Conservation (phyloP, 2,113 vertebrate species). For the Thamnaconus septentrionalis region DNA sequence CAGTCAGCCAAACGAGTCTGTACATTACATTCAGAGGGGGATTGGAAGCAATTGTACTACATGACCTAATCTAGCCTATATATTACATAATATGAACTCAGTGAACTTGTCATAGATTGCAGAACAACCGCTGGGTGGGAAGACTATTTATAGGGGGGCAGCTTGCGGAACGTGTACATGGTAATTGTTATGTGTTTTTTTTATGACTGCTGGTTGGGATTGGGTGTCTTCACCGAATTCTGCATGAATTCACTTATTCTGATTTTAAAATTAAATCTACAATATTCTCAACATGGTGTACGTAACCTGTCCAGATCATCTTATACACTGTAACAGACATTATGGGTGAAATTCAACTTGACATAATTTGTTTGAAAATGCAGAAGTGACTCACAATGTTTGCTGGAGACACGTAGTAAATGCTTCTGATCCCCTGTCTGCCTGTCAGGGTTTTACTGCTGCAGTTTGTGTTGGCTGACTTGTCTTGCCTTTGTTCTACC, state of each 20-base stretch:
- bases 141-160: neutral
- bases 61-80: slow-evolving; percentile 28
- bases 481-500: slow-evolving; percentile 1
- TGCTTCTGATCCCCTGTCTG: neutral
- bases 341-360: neutral
- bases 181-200: neutral
- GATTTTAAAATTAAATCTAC: too few species aligned
- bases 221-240: too few species aligned
- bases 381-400: slow-evolving; percentile 7
- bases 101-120: slow-evolving; percentile 50
- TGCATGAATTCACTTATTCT: too few species aligned
- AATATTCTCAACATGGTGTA: too few species aligned
- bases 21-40: neutral
- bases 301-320: neutral
- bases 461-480: neutral
- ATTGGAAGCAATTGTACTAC: slow-evolving; percentile 3
- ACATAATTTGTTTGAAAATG: neutral
- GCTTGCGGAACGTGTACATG: neutral
- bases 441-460: neutral
- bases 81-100: slow-evolving; percentile 59
- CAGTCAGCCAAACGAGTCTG: neutral
- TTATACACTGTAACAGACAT: neutral
- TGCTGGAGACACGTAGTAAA: neutral
- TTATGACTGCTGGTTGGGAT: too few species aligned
- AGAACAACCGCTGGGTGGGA: slow-evolving; percentile 34